Base-by-base conservation (phyloP, 1,140 invertebrate species). In the Leptestheria dahalacensis region DNA sequence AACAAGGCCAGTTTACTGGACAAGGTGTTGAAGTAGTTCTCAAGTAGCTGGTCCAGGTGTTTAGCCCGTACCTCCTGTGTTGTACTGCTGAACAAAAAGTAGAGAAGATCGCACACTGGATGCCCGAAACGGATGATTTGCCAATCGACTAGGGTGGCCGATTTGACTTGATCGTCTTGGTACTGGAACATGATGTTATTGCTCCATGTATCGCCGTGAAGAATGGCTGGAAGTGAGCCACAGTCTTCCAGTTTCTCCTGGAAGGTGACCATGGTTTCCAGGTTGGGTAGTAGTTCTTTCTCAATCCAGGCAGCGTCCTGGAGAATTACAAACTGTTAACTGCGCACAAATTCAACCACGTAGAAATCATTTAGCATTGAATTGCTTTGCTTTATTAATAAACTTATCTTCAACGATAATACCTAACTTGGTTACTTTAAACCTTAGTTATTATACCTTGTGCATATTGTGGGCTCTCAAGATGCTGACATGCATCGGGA, bases 131-230 rank as follows among this genome's bases (percentile, higher is more conserved):
- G 15, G 1, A 49, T 33, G 4, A 51, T 11, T 51, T 60, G 58
- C 47, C 47, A 60, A 49, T 60, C 58, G n/a, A 51, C 29, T 26
- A 60, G 11, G 23, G 9, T 15, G 23, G 51, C 1, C 15, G 51
- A 53, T 15, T 53, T 28, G 15, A 21, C 51, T 4, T 33, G 12
- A 26, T 12, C 25, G 26, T 61, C 28, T 11, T 55, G 18, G 18
- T 55, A 61, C 12, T 61, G 25, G 49, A 63, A 63, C 29, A 63
- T 55, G 29, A 63, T 56, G 47, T 63, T 63, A 41, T 61, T 61
- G 48, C 24, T 46, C 62, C 62, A 63, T 24, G 26, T 61, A 46
- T 63, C 62, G 4, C 62, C 62, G 41, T 63, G 62, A 15, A 52
- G 11, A 1, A 63, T 10, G 50, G 28, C 21, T 9, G 53, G 25